Evolutionary conservation across 2,888 invertebrate species (phyloP).

Genomic region (Maniola hyperantus): DNA sequence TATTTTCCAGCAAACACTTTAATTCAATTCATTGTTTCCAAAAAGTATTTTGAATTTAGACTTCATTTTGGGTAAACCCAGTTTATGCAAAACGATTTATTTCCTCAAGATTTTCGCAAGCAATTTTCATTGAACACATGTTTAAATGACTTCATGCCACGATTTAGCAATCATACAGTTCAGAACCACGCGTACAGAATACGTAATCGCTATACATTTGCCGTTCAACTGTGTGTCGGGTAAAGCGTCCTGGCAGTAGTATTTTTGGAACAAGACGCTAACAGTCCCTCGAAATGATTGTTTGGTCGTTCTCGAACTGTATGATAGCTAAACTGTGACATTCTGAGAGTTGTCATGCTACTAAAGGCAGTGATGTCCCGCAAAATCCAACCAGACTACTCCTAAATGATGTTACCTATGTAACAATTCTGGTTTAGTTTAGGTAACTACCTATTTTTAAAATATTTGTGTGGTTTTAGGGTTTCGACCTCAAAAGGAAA

Average conservation of each 20-base stretch:
- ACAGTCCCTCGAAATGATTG: not conserved
- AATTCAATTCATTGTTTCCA: not conserved
- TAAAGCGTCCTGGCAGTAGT: not conserved
- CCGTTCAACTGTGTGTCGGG: too few species aligned
- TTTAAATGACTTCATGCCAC: not conserved
- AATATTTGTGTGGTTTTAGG: too few species aligned
- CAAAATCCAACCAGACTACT: not conserved
- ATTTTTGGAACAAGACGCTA: not conserved
- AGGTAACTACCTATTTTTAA: too few species aligned
- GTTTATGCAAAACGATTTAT: not conserved
- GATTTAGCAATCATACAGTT: not conserved
- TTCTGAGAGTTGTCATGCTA: not conserved
- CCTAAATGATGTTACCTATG: too few species aligned
- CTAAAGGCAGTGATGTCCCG: not conserved
- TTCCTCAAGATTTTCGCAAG: not conserved
- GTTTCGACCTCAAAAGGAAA: too few species aligned
- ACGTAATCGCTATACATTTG: not conserved
- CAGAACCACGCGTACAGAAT: not conserved
- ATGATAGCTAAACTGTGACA: not conserved
- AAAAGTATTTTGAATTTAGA: not conserved
- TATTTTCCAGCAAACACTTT: not conserved
- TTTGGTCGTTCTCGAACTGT: not conserved
- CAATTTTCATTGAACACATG: slow-evolving; percentile 6
- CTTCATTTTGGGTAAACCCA: not conserved
- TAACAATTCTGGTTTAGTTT: too few species aligned